Evolutionary conservation across 2,888 invertebrate genomes (phyloP).

Genomic region (Eilema sororculum): DNA sequence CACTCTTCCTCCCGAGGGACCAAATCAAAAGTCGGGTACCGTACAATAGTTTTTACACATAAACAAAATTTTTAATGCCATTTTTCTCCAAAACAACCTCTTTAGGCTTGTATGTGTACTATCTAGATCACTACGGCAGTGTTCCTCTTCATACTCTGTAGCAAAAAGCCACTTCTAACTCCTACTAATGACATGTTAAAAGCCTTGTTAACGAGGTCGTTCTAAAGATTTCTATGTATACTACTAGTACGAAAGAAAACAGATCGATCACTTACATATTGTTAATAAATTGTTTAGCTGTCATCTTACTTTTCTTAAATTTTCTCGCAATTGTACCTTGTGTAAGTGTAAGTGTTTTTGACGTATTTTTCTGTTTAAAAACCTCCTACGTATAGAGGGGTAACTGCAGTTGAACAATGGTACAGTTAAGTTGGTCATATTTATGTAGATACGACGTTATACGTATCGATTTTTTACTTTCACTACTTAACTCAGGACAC

Average conservation of each 20-base stretch:
- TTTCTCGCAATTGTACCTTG: too few relatives aligned
- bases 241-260: not conserved
- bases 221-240: constrained; percentile 18
- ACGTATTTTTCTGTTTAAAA: not conserved
- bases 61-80: not conserved
- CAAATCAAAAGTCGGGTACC: too few relatives aligned
- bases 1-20: too few relatives aligned
- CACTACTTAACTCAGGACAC: not conserved
- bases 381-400: not conserved
- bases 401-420: not conserved
- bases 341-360: too few relatives aligned
- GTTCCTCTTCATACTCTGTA: not conserved
- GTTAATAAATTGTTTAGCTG: too few relatives aligned
- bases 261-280: too few relatives aligned
- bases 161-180: not conserved
- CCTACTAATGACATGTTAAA: constrained; percentile 1
- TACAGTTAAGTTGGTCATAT: not conserved
- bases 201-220: constrained; percentile 48
- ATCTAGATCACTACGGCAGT: not conserved
- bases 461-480: not conserved
- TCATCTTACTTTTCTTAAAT: too few relatives aligned
- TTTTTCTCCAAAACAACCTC: not conserved
- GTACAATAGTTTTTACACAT: too few relatives aligned
- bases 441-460: not conserved
- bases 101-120: not conserved